Conservation (phyloP, 2,797 vertebrate genomes). For the Tolypeutes matacus region DNA sequence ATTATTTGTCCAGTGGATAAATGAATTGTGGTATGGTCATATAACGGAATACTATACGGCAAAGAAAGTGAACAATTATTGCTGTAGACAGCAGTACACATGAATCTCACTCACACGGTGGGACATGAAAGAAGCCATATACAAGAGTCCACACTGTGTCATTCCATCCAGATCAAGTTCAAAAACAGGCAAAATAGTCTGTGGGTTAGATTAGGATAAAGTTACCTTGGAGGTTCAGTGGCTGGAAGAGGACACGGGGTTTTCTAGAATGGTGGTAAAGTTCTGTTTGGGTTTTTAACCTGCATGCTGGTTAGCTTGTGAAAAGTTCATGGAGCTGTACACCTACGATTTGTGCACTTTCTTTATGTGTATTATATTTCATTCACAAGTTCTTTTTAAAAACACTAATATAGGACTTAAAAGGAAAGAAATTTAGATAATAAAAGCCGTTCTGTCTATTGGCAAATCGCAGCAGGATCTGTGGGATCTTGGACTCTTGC, state of each 20-base stretch:
- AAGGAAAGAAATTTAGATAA: background rate
- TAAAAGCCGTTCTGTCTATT: background rate
- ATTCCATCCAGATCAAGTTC: background rate
- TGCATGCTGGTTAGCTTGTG: conserved; percentile 45
- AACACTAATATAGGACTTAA: background rate
- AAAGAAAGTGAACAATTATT: background rate
- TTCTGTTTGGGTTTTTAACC: background rate
- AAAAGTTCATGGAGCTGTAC: conserved; percentile 4
- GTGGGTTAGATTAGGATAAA: background rate
- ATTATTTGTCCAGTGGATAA: background rate
- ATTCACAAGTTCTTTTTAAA: conserved; percentile 1
- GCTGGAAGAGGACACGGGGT: background rate
- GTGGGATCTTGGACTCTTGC: conserved; percentile 53
- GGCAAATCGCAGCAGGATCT: background rate
- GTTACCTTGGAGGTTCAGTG: background rate
- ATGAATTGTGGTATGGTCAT: background rate
- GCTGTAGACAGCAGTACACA: background rate
- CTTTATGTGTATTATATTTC: background rate
- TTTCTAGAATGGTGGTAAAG: background rate
- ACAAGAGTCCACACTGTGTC: background rate
- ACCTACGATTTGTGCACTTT: background rate
- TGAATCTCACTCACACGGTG: too few species aligned
- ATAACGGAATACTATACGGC: background rate
- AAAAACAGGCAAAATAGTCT: background rate
- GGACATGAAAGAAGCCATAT: background rate